Conservation (phyloP, 2,888 invertebrate species). For the Caenorhabditis sp. region DNA sequence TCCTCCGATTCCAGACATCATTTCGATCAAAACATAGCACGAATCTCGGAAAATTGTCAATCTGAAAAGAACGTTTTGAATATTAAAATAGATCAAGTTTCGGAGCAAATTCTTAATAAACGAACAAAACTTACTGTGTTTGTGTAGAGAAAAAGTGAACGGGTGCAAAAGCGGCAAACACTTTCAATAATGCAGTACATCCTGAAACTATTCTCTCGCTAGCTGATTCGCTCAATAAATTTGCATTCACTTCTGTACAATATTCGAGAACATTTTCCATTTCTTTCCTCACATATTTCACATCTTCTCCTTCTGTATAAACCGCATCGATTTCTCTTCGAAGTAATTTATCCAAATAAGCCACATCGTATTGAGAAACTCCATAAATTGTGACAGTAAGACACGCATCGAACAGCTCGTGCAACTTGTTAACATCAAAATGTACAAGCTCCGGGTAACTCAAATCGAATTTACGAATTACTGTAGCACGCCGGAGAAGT, state of each 20-base stretch:
- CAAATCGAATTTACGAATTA: constrained; percentile 14
- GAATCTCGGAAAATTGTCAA: constrained; percentile 38
- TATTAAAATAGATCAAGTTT: not conserved
- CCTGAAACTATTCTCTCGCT: constrained; percentile 58
- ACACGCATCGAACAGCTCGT: constrained; percentile 48
- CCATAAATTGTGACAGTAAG: constrained; percentile 49
- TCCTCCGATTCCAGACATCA: constrained; percentile 36
- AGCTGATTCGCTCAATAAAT: constrained; percentile 51
- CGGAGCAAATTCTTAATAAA: not conserved
- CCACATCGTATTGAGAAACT: constrained; percentile 63
- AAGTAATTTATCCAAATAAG: constrained; percentile 58
- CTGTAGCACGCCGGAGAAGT: constrained; percentile 30
- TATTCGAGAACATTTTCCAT: constrained; percentile 57
- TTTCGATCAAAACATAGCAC: constrained; percentile 42
- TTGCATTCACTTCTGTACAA: constrained; percentile 58
- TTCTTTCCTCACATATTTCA: constrained; percentile 42
- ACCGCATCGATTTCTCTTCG: constrained; percentile 59
- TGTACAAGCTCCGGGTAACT: constrained; percentile 37
- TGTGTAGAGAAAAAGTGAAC: constrained; percentile 57
- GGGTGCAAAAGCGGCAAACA: constrained; percentile 61
- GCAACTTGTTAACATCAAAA: constrained; percentile 51
- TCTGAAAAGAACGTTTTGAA: constrained; percentile 15
- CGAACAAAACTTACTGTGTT: constrained; percentile 21
- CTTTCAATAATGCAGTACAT: constrained; percentile 63
- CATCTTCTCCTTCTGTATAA: constrained; percentile 38